Base-by-base conservation (phyloP, 64 coral and sea anemone genomes). In the Actinia equina region DNA sequence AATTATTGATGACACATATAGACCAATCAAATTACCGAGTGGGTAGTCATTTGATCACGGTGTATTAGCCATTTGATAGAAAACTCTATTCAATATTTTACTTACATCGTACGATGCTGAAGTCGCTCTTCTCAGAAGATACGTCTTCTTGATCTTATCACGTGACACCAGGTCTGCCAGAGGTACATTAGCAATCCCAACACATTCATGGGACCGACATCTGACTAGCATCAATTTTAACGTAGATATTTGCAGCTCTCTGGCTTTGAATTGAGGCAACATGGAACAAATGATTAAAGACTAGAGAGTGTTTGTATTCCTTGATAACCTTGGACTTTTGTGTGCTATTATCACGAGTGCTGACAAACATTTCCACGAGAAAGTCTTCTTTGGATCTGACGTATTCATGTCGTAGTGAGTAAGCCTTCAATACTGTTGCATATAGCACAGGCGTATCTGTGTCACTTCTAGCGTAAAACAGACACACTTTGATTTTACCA, bases 91-190 rank as follows among this genome's bases (percentile, higher is more conserved):
- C 7, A 6, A 57, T 11, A 74, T 0, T 0, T 0, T 69, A 74
- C 69, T 74, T 41, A 74, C 69, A 74, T 74, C 26, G n/a, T 30
- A 30, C 69, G n/a, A 14, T 0, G n/a, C n/a, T 27, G 69, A 74
- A 30, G 22, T 41, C 9, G 26, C 10, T 27, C 80, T 53, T n/a
- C 79, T 82, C 52, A 91, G 77, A 44, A 43, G 53, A 13, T 43
- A 87, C 15, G 90, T 91, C 62, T 86, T 59, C 82, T 87, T 91
- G 9, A 91, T 41, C 23, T 91, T 91, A 63, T 91, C 85, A 87
- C 90, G 59, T 41, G 90, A 81, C 30, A 76, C 84, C n/a, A 91
- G 59, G 52, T 69, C 58, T 16, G 84, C 84, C 7, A 91, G 37
- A n/a, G 90, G 79, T 0, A 91, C 27, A 57, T 6, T 58, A 3